Evolutionary conservation across 2,113 vertebrate genomes (phyloP).

Genomic region (Alethe diademata): DNA sequence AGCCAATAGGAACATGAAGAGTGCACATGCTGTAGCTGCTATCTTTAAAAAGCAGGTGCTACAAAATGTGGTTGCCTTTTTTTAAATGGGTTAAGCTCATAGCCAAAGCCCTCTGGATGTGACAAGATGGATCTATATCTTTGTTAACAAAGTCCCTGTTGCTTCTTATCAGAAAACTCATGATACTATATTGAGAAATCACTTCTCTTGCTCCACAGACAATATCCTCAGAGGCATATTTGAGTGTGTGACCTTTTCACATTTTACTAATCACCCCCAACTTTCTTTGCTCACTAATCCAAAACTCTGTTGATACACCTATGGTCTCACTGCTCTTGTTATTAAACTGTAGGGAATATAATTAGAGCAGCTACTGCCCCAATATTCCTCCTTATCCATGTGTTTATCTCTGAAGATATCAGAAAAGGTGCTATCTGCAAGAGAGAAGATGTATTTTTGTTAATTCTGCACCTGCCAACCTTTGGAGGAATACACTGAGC

Average conservation of each 20-base stretch:
- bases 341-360: slow-evolving; percentile 70
- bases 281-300: slow-evolving; percentile 13
- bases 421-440: background rate
- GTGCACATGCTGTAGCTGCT: background rate
- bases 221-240: background rate
- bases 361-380: slow-evolving; percentile 72
- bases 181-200: slow-evolving; percentile 4
- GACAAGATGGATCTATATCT: slow-evolving; percentile 1
- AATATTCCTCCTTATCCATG: slow-evolving; percentile 66
- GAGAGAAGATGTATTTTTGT: background rate
- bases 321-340: slow-evolving; percentile 49
- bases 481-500: background rate
- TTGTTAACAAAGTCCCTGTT: background rate
- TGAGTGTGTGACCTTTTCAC: slow-evolving; percentile 29
- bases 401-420: slow-evolving; percentile 51
- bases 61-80: background rate
- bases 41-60: background rate
- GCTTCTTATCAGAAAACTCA: background rate
- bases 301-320: slow-evolving; percentile 37
- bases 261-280: slow-evolving; percentile 45
- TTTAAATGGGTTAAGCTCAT: background rate
- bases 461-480: slow-evolving; percentile 13
- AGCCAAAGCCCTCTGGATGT: background rate
- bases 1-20: background rate
- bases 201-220: background rate